phyloP scores from a whole-genome alignment of 2,113 vertebrate species.

The Halcyon senegalensis region DNA sequence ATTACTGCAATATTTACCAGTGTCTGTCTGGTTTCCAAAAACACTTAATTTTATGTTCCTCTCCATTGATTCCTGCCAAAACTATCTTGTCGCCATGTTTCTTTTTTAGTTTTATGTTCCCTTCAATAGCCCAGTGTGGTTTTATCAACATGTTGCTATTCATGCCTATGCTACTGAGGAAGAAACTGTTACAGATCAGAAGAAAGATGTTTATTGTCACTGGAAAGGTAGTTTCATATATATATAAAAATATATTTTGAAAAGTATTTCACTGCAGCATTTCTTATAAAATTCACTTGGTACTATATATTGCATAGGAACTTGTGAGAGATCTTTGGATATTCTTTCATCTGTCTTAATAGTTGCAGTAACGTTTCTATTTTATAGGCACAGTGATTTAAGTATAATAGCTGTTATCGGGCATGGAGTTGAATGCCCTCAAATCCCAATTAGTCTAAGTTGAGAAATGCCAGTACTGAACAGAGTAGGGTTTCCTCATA shows the following conservation, averaged over 20 bases:
- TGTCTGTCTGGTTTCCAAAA: conserved; percentile 55
- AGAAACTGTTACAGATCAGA: conserved; percentile 16
- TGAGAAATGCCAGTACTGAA: neutral
- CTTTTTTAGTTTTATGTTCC: neutral
- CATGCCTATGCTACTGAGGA: conserved; percentile 75
- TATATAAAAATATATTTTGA: neutral
- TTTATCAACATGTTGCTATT: conserved; percentile 81
- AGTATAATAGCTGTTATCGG: neutral
- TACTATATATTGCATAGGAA: neutral
- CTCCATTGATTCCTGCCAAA: conserved; percentile 7
- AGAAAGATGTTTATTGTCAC: conserved; percentile 76
- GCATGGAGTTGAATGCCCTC: neutral
- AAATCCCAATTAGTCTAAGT: neutral
- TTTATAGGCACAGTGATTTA: neutral
- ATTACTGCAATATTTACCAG: conserved; percentile 72
- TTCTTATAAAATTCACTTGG: neutral
- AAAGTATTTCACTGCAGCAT: neutral
- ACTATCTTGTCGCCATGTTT: neutral
- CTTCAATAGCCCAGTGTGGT: conserved; percentile 79
- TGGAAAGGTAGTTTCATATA: conserved; percentile 67
- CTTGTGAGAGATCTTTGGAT: neutral
- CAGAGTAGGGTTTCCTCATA: neutral
- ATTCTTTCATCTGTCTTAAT: neutral
- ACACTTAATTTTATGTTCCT: neutral
- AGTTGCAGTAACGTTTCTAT: neutral